These are phyloP conservation scores for Quiscalus mexicanus DNA, from an alignment of 2,113 vertebrate genomes.

Conservation along the genomic window DNA sequence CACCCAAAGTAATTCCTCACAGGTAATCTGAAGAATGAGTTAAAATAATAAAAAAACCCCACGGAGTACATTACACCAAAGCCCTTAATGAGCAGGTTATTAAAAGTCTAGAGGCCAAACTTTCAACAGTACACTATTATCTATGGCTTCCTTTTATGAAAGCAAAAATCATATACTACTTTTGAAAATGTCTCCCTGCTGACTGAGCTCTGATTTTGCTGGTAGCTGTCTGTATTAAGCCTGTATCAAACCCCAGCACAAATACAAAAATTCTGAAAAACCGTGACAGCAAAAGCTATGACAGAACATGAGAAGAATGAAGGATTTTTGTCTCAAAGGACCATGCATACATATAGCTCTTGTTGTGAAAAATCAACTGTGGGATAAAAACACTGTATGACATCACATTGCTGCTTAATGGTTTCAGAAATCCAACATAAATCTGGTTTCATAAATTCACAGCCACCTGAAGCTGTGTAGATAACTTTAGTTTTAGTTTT, in stretches of 20 bases:
- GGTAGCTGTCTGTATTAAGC: not conserved
- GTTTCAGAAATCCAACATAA: not conserved
- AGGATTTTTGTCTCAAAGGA: not conserved
- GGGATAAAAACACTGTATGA: not conserved
- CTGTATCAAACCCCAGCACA: not conserved
- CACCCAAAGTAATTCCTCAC: not conserved
- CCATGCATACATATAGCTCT: accelerated
- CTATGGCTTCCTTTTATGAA: not conserved
- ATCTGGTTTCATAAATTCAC: not conserved
- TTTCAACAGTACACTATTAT: not conserved
- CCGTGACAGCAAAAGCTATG: not conserved
- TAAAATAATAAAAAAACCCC: not conserved
- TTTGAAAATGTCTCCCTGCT: not conserved
- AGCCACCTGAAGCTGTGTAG: not conserved
- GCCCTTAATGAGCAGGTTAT: not conserved
- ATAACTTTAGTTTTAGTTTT: not conserved
- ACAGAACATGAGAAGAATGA: not conserved
- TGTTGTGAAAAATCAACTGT: not conserved
- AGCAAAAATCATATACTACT: not conserved
- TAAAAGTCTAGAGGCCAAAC: not conserved
- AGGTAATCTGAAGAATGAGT: not conserved
- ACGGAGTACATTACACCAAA: not conserved
- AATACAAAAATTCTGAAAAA: not conserved
- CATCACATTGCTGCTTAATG: not conserved
- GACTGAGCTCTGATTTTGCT: not conserved